A percentile compares a stretch with the other conserved stretches of the same genome.
Evolutionary conservation across 2,113 vertebrate genomes (phyloP).

Genomic region (Marmota flaviventris): DNA sequence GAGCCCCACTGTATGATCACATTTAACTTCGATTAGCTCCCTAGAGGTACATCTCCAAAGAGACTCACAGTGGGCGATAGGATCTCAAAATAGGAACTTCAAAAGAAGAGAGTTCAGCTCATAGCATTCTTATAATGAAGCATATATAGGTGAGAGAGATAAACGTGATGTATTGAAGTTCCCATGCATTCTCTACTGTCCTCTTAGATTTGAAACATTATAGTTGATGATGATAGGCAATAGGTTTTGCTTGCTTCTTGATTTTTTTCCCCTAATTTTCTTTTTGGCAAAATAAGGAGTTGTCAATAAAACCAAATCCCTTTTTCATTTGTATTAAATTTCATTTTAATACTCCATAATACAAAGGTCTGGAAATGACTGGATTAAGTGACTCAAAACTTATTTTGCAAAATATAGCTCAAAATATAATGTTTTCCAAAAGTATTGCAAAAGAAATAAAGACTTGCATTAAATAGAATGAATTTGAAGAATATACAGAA

Average conservation of each 20-base stretch:
- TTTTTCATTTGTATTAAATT: constrained; percentile 35
- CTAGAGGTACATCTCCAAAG: background rate
- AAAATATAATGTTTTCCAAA: constrained; percentile 41
- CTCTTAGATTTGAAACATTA: background rate
- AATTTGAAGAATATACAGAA: background rate
- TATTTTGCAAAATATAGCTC: constrained; percentile 21
- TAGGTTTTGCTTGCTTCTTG: background rate
- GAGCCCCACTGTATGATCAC: background rate
- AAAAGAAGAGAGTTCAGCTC: background rate
- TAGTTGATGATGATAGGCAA: background rate
- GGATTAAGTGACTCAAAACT: background rate
- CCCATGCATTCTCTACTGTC: background rate
- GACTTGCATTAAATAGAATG: background rate
- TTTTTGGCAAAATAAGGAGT: constrained; percentile 16
- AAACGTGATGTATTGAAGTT: background rate
- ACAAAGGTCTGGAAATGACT: background rate
- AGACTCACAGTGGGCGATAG: background rate
- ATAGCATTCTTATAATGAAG: background rate
- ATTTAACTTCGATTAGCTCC: background rate
- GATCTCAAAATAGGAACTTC: background rate
- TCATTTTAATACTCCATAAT: background rate
- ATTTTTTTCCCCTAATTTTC: background rate
- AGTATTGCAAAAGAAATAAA: background rate
- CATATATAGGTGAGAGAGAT: background rate
- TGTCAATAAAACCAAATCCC: background rate